Conservation (phyloP, 2,113 vertebrate species). For the Sylvia atricapilla region DNA sequence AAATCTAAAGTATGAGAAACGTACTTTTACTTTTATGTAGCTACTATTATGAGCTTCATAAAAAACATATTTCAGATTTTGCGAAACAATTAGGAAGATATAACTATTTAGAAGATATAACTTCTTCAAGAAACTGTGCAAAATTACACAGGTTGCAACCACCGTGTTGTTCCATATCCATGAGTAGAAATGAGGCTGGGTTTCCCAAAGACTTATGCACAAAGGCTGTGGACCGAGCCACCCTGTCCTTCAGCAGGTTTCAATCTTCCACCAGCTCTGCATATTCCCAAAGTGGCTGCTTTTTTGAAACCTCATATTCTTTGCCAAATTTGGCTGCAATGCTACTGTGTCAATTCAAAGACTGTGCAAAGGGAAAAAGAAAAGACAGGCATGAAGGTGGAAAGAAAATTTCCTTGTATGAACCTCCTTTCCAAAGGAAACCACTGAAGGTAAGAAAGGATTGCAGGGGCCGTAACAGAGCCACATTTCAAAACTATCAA, state of each 20-base stretch:
- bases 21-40: background rate
- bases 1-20: background rate
- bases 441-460: background rate
- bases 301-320: background rate
- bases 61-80: background rate
- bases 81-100: background rate
- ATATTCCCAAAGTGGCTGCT: background rate
- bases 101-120: background rate
- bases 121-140: background rate
- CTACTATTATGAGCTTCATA: background rate
- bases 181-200: background rate
- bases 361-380: background rate
- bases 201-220: background rate
- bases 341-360: background rate
- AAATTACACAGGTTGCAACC: background rate
- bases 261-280: background rate
- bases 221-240: background rate
- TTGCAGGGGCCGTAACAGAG: rapidly evolving
- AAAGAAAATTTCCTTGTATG: background rate
- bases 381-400: background rate
- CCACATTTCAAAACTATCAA: background rate
- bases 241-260: background rate
- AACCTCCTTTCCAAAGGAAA: background rate
- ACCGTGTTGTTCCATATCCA: background rate
- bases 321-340: background rate